Evolutionary conservation across 1,140 invertebrate genomes (phyloP), one percentile per base, ranked within the genome.

Genomic region (Augochlora pura): DNA sequence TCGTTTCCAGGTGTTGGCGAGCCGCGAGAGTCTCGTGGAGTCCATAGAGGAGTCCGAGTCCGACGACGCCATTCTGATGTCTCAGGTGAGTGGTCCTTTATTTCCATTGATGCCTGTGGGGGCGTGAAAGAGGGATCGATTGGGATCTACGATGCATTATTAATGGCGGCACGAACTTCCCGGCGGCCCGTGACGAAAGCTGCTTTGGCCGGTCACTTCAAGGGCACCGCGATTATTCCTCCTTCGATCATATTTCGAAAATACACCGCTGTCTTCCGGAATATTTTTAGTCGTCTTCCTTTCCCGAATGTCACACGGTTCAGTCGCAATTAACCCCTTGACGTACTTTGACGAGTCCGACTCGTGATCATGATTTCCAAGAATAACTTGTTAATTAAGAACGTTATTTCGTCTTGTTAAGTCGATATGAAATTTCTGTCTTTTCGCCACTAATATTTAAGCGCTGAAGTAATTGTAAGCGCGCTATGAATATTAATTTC

Each of bases 31-130:
- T 89, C 90, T 96, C 32, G 95, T 96, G 68, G 96, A 96, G 86
- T 94, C 94, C 67, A 94, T 94, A 82, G 95, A 96, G 71, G 96
- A 96, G 88, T 95, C 94, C 84, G 96, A 96, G 91, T 96, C 96
- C 4, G 96, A 96, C 89, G 95, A 96, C 91, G 95, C 95, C 25
- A 96, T 95, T 88, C 92, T 96, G 62, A 96, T 96, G 96, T 95
- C 96, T 76, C 96, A 96, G 94, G 95, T 95, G 74, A 86, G 62
- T 10, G 39, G 81, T 39, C 27, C 32, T 32, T 49, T 18, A 68
- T 80, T 82, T 85, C 84, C 89, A 96, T 64, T 46, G 25, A 10
- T 23, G 7, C 14, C 10, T 21, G 16, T 63, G 25, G 6, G 12
- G 38, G 32, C 57, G 27, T 72, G 16, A 78, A 72, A 60, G 32